These are phyloP conservation scores for Sitta carolinensis DNA, from an alignment of 2,797 vertebrate genomes.

Conservation along the genomic window DNA sequence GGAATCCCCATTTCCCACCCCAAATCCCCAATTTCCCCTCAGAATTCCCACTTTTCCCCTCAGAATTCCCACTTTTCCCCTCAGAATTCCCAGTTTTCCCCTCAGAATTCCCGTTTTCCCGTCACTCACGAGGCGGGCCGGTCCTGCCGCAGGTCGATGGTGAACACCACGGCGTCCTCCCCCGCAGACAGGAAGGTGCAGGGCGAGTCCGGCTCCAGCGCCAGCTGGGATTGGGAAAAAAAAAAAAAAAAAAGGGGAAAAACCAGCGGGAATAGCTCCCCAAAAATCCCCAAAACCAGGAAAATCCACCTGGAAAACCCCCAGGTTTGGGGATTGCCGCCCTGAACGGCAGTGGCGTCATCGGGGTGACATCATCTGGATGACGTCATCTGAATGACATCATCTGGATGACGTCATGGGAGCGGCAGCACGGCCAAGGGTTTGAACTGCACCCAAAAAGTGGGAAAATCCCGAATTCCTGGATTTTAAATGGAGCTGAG, in stretches of 20 bases:
- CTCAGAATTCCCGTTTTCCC: not conserved
- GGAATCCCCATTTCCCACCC: too few species aligned
- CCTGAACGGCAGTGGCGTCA: fast-evolving
- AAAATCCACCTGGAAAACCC: not conserved
- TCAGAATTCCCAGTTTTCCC: not conserved
- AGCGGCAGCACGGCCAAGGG: not conserved
- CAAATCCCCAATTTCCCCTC: too few species aligned
- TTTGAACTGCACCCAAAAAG: not conserved
- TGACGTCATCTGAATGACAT: not conserved
- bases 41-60: not conserved
- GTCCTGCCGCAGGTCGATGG: constrained; percentile 92
- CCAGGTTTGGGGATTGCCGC: not conserved
- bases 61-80: fast-evolving
- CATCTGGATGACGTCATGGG: not conserved
- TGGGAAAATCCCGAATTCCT: not conserved
- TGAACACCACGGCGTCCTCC: constrained; percentile 94
- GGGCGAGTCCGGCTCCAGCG: constrained; percentile 94
- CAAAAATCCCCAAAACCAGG: not conserved
- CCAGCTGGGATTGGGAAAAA: constrained; percentile 78
- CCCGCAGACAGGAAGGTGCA: constrained; percentile 95
- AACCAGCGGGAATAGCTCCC: fast-evolving
- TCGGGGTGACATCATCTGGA: too few species aligned
- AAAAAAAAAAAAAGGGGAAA: not conserved
- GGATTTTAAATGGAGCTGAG: not conserved
- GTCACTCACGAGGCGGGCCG: constrained; percentile 90